Percentiles rank a stretch among this genome's conserved stretches.
These are phyloP conservation scores for Megamerina dolium DNA, from an alignment of 2,888 invertebrate species.

Conservation along the genomic window DNA sequence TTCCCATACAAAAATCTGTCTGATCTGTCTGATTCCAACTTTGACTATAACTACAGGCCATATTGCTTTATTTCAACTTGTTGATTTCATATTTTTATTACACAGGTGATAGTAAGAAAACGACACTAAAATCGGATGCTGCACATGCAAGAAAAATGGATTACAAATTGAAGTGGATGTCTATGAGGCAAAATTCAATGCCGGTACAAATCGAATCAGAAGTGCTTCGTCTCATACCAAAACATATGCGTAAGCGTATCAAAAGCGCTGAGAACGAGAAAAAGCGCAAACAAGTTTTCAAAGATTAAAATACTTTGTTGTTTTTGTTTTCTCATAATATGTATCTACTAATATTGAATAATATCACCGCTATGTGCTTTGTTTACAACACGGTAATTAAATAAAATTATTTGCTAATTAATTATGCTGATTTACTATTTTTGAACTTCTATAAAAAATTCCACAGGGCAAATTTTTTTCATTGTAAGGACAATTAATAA, in stretches of 20 bases:
- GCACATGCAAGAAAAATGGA: slow-evolving; percentile 15
- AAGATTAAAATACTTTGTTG: slow-evolving; percentile 21
- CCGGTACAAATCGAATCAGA: slow-evolving; percentile 49
- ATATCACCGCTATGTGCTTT: too few relatives aligned
- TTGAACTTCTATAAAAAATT: too few relatives aligned
- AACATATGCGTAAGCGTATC: slow-evolving; percentile 42
- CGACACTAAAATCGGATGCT: slow-evolving; percentile 8
- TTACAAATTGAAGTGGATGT: slow-evolving; percentile 32
- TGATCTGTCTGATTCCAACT: too few relatives aligned
- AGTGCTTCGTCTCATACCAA: slow-evolving; percentile 44
- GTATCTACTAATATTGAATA: slow-evolving; percentile 6
- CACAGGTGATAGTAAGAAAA: not conserved
- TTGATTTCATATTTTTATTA: not conserved
- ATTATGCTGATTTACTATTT: too few relatives aligned
- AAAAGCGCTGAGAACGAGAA: slow-evolving; percentile 38
- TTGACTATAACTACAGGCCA: too few relatives aligned
- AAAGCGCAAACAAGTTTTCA: slow-evolving; percentile 18
- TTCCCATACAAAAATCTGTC: too few relatives aligned
- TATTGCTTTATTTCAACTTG: too few relatives aligned
- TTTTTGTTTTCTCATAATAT: too few relatives aligned
- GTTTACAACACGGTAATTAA: too few relatives aligned
- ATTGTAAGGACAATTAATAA: too few relatives aligned
- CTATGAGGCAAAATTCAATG: slow-evolving; percentile 45
- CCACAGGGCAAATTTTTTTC: too few relatives aligned
- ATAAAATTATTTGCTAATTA: too few relatives aligned